Evolutionary conservation across 2,113 vertebrate genomes (phyloP).

Genomic region (Erinaceus europaeus): DNA sequence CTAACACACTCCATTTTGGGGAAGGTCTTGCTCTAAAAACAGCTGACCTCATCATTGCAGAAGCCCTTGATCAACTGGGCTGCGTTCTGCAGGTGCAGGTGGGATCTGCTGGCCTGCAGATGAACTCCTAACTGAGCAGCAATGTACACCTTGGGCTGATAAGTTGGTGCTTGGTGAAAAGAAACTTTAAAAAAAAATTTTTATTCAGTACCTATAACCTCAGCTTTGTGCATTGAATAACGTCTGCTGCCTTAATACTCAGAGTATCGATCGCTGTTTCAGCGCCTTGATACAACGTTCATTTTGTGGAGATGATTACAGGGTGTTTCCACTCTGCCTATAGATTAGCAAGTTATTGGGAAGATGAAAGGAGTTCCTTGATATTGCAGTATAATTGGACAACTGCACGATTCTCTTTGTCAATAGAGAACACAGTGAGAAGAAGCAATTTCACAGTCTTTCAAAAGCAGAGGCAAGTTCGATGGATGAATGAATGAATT

Average conservation of each 20-base stretch:
- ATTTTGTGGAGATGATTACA: constrained; percentile 36
- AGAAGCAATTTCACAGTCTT: not conserved
- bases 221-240: constrained; percentile 62
- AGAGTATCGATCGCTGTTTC: constrained; percentile 28
- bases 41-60: not conserved
- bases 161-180: constrained; percentile 48
- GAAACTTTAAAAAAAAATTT: constrained; percentile 70
- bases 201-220: constrained; percentile 62
- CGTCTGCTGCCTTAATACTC: constrained; percentile 29
- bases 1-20: constrained; percentile 36
- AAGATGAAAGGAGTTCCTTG: not conserved
- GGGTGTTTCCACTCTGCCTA: not conserved
- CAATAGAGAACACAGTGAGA: not conserved
- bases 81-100: not conserved
- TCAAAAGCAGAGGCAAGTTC: not conserved
- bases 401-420: not conserved
- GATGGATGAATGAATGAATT: not conserved
- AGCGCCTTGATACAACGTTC: constrained; percentile 27
- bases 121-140: constrained; percentile 65
- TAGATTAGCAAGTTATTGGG: not conserved
- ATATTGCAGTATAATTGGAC: not conserved
- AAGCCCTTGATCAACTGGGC: constrained; percentile 43
- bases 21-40: constrained; percentile 2
- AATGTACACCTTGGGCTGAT: constrained; percentile 59
- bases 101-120: constrained; percentile 62